Evolutionary conservation across 2,113 vertebrate species (phyloP).

Genomic region (Penelope pileata): DNA sequence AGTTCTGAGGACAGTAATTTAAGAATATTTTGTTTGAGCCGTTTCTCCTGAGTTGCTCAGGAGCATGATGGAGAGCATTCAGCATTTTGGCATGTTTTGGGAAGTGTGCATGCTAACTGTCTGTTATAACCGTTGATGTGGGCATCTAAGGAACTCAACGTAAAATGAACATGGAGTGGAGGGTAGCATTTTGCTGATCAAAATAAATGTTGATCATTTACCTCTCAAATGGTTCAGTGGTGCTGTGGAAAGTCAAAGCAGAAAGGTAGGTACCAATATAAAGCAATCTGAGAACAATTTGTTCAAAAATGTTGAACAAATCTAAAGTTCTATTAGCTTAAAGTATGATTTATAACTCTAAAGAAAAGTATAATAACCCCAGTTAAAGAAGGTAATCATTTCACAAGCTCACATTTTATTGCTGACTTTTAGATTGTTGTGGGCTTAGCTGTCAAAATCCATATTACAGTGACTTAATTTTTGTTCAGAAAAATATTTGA

Average conservation of each 20-base stretch:
- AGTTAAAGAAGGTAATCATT: not conserved
- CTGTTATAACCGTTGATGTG: not conserved
- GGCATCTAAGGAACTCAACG: not conserved
- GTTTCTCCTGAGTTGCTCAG: not conserved
- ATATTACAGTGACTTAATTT: not conserved
- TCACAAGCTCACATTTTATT: not conserved
- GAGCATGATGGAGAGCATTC: not conserved
- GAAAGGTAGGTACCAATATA: not conserved
- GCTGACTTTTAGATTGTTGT: not conserved
- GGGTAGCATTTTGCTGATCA: not conserved
- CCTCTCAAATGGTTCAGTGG: conserved; percentile 8
- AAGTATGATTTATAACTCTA: not conserved
- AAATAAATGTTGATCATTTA: not conserved
- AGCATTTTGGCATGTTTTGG: not conserved
- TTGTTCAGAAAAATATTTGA: not conserved
- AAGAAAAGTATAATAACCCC: not conserved
- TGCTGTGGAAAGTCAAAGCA: conserved; percentile 31
- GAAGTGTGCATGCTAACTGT: not conserved
- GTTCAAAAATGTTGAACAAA: not conserved
- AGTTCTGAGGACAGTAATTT: not conserved
- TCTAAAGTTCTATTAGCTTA: not conserved
- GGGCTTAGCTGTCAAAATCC: not conserved
- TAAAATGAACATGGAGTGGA: not conserved
- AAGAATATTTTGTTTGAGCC: not conserved
- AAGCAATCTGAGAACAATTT: not conserved